Percentiles rank a stretch among this genome's conserved stretches.
Conservation (phyloP, 2,888 invertebrate species). For the Enoplolaimus lenunculus region DNA sequence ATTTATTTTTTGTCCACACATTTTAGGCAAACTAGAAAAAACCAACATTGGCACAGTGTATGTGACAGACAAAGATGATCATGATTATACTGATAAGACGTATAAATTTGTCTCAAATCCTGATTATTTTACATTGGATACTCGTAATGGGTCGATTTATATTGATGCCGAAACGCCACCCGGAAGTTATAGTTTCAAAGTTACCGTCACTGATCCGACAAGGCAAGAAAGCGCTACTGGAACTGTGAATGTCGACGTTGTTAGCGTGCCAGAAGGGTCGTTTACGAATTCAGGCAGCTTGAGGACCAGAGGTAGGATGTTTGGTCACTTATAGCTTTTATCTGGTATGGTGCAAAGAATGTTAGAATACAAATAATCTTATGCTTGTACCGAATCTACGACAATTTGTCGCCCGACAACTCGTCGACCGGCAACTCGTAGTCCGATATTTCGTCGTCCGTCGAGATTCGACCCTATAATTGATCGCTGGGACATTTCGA, state of each 20-base stretch:
- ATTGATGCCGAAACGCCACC: constrained; percentile 80
- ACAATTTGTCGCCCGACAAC: too few relatives aligned
- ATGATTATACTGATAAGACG: constrained; percentile 93
- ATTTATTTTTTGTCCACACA: too few relatives aligned
- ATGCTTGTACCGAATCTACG: too few relatives aligned
- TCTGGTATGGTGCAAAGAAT: too few relatives aligned
- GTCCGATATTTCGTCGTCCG: too few relatives aligned
- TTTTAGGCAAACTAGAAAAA: constrained; percentile 67
- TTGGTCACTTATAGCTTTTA: too few relatives aligned
- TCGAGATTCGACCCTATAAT: too few relatives aligned
- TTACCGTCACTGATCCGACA: constrained; percentile 49
- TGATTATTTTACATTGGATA: constrained; percentile 64
- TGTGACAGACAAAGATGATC: constrained; percentile 92
- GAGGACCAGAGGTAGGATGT: constrained; percentile 50
- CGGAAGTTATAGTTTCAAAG: constrained; percentile 47
- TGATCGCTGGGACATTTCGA: too few relatives aligned
- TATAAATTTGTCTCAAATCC: constrained; percentile 69
- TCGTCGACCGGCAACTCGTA: too few relatives aligned
- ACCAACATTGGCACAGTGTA: constrained; percentile 86
- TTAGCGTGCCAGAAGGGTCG: constrained; percentile 85
- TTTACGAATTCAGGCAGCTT: constrained; percentile 88
- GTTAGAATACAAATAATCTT: too few relatives aligned
- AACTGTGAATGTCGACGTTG: constrained; percentile 85
- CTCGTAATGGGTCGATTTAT: constrained; percentile 81
- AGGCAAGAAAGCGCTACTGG: constrained; percentile 88